Conservation (phyloP, 2,113 vertebrate species). For the Bolborhynchus lineola region DNA sequence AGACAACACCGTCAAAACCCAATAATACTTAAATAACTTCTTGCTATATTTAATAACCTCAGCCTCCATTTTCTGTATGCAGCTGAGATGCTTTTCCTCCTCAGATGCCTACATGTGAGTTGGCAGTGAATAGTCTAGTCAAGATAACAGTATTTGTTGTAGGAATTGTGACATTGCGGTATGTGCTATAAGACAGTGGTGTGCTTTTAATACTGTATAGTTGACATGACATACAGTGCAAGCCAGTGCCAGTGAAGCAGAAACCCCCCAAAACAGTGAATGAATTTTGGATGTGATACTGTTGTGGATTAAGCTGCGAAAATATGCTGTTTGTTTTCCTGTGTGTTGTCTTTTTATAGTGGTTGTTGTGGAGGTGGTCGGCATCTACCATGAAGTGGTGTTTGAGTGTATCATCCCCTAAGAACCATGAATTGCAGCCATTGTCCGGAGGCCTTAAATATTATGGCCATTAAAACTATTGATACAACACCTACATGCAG, state of each 20-base stretch:
- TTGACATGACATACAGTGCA: neutral
- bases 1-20: neutral
- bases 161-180: neutral
- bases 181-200: neutral
- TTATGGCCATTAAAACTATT: neutral
- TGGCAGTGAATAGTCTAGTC: neutral
- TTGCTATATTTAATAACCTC: neutral
- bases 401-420: neutral
- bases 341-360: neutral
- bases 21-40: neutral
- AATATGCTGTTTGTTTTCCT: neutral
- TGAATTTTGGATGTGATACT: neutral
- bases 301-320: neutral
- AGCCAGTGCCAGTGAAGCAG: neutral
- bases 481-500: neutral
- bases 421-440: neutral
- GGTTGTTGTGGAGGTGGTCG: neutral
- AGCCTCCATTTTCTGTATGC: neutral
- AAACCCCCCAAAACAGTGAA: neutral
- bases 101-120: neutral
- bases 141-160: conserved; percentile 11
- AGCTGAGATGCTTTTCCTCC: neutral
- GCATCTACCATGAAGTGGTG: neutral
- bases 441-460: neutral
- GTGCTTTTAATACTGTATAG: neutral